Conservation (phyloP, 2,113 vertebrate genomes). For the Emydocephalus ijimae region DNA sequence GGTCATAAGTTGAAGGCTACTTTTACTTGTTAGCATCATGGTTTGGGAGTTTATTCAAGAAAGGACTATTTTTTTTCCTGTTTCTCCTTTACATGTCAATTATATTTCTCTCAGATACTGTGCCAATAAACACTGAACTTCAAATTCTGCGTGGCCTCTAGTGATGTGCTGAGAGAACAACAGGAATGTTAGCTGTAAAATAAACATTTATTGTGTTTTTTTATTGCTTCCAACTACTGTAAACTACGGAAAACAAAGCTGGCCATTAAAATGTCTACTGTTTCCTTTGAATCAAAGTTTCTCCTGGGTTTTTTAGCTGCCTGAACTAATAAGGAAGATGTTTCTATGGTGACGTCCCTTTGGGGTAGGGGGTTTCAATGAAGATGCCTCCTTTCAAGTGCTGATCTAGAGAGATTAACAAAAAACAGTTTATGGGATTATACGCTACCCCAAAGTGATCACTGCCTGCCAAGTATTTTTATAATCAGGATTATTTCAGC, state of each 20-base stretch:
- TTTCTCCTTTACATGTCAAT: neutral
- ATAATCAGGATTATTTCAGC: slow-evolving; percentile 75
- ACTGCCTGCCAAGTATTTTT: slow-evolving; percentile 57
- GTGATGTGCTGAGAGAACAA: slow-evolving; percentile 27
- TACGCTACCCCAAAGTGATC: slow-evolving; percentile 63
- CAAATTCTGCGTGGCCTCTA: neutral
- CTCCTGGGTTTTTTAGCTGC: slow-evolving; percentile 66
- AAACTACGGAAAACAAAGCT: slow-evolving; percentile 68
- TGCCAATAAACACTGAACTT: neutral
- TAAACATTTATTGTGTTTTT: slow-evolving; percentile 60
- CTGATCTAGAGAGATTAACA: slow-evolving; percentile 72
- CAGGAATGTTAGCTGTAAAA: slow-evolving; percentile 52
- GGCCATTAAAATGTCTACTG: slow-evolving; percentile 78
- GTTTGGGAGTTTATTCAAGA: neutral
- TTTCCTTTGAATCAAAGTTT: slow-evolving; percentile 78
- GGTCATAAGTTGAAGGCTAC: too few species aligned
- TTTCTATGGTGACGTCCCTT: slow-evolving; percentile 71
- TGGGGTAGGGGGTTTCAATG: slow-evolving; percentile 54
- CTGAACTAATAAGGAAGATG: slow-evolving; percentile 76
- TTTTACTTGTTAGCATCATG: neutral
- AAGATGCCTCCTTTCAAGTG: slow-evolving; percentile 65
- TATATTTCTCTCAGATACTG: neutral
- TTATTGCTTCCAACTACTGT: slow-evolving; percentile 65
- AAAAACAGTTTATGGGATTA: slow-evolving; percentile 76
- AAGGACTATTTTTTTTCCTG: accelerated